Conservation (phyloP, 2,888 invertebrate species). For the Drosophila infuscata region DNA sequence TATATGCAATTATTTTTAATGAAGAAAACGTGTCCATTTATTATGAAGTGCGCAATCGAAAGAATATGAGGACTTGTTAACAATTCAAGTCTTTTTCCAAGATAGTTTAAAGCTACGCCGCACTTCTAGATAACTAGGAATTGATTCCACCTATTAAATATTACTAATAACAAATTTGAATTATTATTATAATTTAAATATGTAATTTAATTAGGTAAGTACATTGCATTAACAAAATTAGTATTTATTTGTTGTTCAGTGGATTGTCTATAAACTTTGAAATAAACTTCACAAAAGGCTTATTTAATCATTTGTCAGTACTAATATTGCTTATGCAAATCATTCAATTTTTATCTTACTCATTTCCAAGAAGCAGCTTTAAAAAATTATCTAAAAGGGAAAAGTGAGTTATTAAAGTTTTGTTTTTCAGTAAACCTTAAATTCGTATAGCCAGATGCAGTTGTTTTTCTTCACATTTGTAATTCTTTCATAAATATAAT, state of each 20-base stretch:
- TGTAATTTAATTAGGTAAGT: neutral
- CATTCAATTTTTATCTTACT: conserved; percentile 29
- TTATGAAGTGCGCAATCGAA: neutral
- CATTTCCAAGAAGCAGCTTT: neutral
- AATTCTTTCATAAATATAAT: conserved; percentile 16
- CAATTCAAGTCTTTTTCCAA: conserved; percentile 1
- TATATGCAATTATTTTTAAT: neutral
- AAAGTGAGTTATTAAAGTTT: neutral
- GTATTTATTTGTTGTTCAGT: neutral
- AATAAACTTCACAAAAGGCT: conserved; percentile 1
- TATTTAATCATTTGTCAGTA: conserved; percentile 19
- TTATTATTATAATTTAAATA: neutral
- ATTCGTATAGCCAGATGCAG: neutral
- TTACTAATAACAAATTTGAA: neutral
- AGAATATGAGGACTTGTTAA: neutral
- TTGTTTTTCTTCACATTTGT: neutral
- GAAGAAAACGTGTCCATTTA: neutral
- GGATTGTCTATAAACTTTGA: neutral
- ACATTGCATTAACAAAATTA: neutral
- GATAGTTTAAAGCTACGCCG: neutral
- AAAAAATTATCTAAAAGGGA: neutral
- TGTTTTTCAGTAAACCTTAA: neutral
- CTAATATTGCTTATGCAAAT: conserved; percentile 2
- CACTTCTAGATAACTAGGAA: neutral
- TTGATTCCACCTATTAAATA: neutral